Percentiles rank a stretch among this genome's conserved stretches.
Evolutionary conservation across 2,113 vertebrate species (phyloP).

Genomic region (Rostratula benghalensis): DNA sequence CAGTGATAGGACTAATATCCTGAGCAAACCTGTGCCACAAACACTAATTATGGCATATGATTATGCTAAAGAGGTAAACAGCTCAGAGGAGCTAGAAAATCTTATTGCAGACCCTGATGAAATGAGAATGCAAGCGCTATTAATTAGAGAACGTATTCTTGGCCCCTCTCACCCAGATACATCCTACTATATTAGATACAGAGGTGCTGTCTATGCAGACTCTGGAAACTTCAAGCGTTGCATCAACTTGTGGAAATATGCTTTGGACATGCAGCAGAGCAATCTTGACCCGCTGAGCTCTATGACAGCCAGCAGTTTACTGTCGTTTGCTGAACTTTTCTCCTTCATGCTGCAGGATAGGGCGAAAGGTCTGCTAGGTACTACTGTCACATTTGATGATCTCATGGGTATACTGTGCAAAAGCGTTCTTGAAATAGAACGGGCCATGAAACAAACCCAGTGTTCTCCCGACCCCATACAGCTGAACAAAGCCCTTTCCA

Average conservation of each 20-base stretch:
- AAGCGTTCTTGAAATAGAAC: conserved; percentile 96
- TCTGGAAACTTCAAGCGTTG: conserved; percentile 98
- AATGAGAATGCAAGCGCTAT: conserved; percentile 97
- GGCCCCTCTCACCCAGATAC: conserved; percentile 97
- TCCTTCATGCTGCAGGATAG: conserved; percentile 99
- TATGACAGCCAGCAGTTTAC: conserved; percentile 96
- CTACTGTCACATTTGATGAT: conserved; percentile 94
- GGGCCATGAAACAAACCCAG: conserved; percentile 86
- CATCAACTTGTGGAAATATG: conserved; percentile 98
- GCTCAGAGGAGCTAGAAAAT: conserved; percentile 89
- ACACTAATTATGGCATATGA: conserved; percentile 95
- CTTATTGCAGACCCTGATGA: conserved; percentile 97
- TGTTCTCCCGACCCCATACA: conserved; percentile 87
- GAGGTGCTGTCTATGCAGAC: conserved; percentile 96
- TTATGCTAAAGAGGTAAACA: conserved; percentile 92
- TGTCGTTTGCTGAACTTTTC: conserved; percentile 98
- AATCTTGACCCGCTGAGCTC: conserved; percentile 96
- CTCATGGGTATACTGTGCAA: conserved; percentile 97
- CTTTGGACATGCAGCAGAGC: conserved; percentile 97
- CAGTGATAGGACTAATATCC: conserved; percentile 84
- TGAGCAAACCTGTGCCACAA: conserved; percentile 89
- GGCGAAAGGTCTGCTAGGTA: conserved; percentile 94
- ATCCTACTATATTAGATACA: conserved; percentile 97
- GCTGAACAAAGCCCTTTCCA: conserved; percentile 96
- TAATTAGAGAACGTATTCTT: conserved; percentile 95